Percentiles rank a stretch among this genome's conserved stretches.
Conservation (phyloP, 2,113 vertebrate species). For the Peucedramus taeniatus region DNA sequence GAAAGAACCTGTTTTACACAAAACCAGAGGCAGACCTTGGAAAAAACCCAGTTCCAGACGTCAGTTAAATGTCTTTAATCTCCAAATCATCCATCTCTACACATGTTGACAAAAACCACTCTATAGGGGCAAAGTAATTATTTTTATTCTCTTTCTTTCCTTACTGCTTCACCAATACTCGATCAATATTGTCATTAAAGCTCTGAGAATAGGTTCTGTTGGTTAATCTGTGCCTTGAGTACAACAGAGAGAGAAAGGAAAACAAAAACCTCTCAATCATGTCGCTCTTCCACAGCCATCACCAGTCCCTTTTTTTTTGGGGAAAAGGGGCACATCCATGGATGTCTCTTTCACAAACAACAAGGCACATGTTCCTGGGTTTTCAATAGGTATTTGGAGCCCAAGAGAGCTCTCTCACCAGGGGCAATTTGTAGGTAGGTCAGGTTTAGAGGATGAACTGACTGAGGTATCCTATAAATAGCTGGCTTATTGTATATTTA, state of each 20-base stretch:
- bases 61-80: background rate
- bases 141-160: constrained; percentile 34
- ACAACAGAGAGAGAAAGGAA: background rate
- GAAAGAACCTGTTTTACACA: background rate
- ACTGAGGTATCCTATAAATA: constrained; percentile 32
- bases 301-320: background rate
- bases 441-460: constrained; percentile 21
- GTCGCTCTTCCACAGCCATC: background rate
- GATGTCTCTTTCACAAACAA: background rate
- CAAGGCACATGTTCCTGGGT: background rate
- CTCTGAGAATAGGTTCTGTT: constrained; percentile 34
- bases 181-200: constrained; percentile 47
- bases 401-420: background rate
- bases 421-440: constrained; percentile 30
- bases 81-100: background rate
- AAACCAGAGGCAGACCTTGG: background rate
- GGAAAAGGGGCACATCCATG: background rate
- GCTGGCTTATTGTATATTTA: constrained; percentile 24
- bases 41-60: background rate
- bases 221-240: constrained; percentile 34
- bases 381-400: background rate
- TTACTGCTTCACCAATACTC: constrained; percentile 31
- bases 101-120: background rate
- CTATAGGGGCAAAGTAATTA: constrained; percentile 16
- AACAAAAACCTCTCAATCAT: background rate